Base-by-base conservation (phyloP, 1,140 invertebrate genomes). In the Nomia melanderi region DNA sequence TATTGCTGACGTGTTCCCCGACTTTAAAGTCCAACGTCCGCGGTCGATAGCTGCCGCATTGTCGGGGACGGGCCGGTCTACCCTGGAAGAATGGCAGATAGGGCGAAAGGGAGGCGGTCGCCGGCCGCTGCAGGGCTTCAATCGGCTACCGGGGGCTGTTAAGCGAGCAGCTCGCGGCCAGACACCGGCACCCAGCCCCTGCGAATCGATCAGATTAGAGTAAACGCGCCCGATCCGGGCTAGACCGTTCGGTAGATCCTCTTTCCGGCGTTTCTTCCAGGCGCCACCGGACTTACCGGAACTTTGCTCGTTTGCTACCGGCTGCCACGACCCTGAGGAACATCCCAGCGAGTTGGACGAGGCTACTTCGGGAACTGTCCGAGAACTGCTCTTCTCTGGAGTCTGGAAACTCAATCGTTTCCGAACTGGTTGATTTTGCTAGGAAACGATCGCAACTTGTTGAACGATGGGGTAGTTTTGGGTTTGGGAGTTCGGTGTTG, bases 1-100 rank as follows among this genome's bases (percentile, higher is more conserved):
- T 72, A 72, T 72, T 62, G 70, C 70, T 72, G 70, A 72, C 70
- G 70, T 53, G 70, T 72, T 72, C 41, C 57, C 29, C 70, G 70
- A 63, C 70, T 72, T 72, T 72, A 72, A 63, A 72, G 57, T 62
- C 70, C 57, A 53, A n/a, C 70, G 70, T 63, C 57, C 70, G 57
- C 70, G 70, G 70, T 72, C 70, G 70, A 72, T 72, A 63, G 70
- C 70, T 39, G 70, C 41, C 31, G 70, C 57, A 72, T 72, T 72
- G 70, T 72, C 57, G 39, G 50, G 50, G 50, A 53, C 25, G 54
- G 54, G 47, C 7, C 6, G 47, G n/a, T n/a, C 25, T 29, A 53
- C 70, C 41, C 27, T 57, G 27, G 70, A 72, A 63, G 70, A 72
- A 72, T 39, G 70, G 70, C 27, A 60, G 56, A 72, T 72, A 36